Evolutionary conservation across 2,797 vertebrate species (phyloP).

Genomic region (Margarornis squamiger): DNA sequence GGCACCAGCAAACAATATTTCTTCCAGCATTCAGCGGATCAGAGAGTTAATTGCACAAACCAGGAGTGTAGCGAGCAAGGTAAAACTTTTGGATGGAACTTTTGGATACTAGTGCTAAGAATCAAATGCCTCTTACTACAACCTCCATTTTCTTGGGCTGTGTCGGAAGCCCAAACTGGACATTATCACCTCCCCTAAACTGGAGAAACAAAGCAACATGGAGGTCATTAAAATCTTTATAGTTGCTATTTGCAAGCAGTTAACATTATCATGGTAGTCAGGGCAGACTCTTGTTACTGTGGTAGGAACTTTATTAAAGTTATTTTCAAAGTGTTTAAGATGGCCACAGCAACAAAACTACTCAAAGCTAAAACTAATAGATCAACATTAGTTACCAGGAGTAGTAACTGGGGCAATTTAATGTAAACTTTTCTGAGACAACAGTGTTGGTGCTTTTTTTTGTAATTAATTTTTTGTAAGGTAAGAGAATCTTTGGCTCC

Average conservation of each 20-base stretch:
- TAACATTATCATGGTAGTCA: background rate
- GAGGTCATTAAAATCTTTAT: background rate
- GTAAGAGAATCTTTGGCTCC: background rate
- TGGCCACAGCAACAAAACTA: background rate
- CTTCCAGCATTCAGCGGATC: constrained; percentile 91
- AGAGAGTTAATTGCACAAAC: constrained; percentile 96
- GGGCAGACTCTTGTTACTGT: background rate
- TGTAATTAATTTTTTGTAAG: background rate
- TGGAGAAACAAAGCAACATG: background rate
- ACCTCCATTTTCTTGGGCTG: background rate
- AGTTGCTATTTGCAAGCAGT: background rate
- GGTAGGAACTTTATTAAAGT: background rate
- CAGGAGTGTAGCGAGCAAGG: constrained; percentile 94
- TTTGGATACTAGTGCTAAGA: background rate
- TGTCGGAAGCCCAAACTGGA: background rate
- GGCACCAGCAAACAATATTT: constrained; percentile 89
- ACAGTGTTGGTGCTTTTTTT: background rate
- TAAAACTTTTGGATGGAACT: constrained; percentile 42
- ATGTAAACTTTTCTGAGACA: background rate
- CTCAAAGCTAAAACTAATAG: background rate
- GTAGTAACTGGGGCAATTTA: background rate
- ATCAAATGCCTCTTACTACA: background rate
- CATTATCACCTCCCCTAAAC: background rate
- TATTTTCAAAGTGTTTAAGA: background rate
- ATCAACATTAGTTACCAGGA: background rate